These are phyloP conservation scores for Lepidothrix coronata DNA, from an alignment of 2,113 vertebrate species.

Conservation along the genomic window DNA sequence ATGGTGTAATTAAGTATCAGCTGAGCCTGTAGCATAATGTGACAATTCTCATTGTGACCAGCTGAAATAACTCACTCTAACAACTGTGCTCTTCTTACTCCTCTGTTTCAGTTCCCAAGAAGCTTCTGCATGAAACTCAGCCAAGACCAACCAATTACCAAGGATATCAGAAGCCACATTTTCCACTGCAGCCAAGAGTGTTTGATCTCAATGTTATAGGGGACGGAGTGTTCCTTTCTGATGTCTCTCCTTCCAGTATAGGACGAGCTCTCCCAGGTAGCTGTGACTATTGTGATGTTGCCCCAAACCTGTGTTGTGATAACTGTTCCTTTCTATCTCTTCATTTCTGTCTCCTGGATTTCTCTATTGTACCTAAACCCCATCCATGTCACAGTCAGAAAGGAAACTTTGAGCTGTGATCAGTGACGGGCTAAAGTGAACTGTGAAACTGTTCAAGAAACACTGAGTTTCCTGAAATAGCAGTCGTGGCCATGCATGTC, in stretches of 20 bases:
- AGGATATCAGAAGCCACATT: constrained; percentile 65
- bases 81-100: neutral
- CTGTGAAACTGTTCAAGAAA: neutral
- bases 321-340: neutral
- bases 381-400: neutral
- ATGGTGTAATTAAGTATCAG: neutral
- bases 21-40: neutral
- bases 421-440: accelerated
- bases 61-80: constrained; percentile 8
- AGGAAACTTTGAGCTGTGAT: neutral
- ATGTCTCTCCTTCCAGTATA: constrained; percentile 76
- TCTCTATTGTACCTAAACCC: neutral
- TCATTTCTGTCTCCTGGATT: neutral
- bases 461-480: neutral
- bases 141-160: constrained; percentile 72
- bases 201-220: constrained; percentile 86
- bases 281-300: neutral
- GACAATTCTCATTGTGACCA: neutral
- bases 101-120: constrained; percentile 83
- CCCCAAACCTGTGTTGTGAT: neutral
- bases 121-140: constrained; percentile 82
- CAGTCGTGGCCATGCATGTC: neutral
- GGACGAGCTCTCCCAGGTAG: constrained; percentile 78
- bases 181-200: constrained; percentile 48
- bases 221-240: constrained; percentile 79